Evolutionary conservation across 2,797 vertebrate genomes (phyloP).

Genomic region (Enteromius viviparus): DNA sequence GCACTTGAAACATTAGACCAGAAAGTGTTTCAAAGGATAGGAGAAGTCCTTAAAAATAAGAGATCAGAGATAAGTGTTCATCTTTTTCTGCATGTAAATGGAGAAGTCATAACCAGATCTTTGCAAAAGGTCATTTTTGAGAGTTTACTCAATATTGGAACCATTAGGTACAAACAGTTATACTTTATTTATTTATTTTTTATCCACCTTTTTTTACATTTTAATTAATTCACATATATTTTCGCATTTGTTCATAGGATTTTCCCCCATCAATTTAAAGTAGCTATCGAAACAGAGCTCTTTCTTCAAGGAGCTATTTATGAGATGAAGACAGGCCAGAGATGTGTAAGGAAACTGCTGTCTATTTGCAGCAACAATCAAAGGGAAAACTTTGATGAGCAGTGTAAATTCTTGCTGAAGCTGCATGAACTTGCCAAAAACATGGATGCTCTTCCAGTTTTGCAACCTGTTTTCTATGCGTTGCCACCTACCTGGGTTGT

Average conservation of each 20-base stretch:
- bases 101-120: background rate
- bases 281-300: conserved; percentile 30
- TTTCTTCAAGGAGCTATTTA: conserved; percentile 46
- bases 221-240: background rate
- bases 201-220: background rate
- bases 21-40: conserved; percentile 18
- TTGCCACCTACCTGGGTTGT: conserved; percentile 41
- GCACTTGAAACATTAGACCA: conserved; percentile 16
- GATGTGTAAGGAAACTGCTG: conserved; percentile 38
- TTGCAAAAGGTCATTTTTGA: conserved; percentile 32
- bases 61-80: conserved; percentile 24
- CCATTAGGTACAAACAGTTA: conserved; percentile 43
- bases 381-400: conserved; percentile 28
- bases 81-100: conserved; percentile 46
- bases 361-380: conserved; percentile 16
- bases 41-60: conserved; percentile 34
- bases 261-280: conserved; percentile 8
- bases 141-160: conserved; percentile 37
- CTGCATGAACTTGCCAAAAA: conserved; percentile 39
- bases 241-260: background rate
- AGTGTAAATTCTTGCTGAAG: conserved; percentile 24
- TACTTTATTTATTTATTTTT: background rate
- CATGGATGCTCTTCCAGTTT: background rate
- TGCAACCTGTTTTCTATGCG: conserved; percentile 49
- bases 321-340: conserved; percentile 42